phyloP scores from a whole-genome alignment of 2,797 vertebrate species.

The Naso thynnoides region DNA sequence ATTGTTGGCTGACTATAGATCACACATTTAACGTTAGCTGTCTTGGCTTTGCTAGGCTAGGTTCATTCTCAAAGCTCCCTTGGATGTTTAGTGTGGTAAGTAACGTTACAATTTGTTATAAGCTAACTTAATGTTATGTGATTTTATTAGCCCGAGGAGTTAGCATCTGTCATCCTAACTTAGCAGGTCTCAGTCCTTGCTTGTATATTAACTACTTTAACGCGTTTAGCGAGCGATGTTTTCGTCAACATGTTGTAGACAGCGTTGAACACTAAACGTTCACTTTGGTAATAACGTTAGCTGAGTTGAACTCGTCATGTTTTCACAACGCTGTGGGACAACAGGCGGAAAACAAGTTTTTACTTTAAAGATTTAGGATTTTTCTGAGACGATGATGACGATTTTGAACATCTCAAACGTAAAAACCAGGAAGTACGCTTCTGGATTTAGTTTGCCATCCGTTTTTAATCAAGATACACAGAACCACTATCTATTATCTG shows the following conservation, averaged over 20 bases:
- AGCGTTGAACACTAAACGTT: too few species aligned
- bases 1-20: not conserved
- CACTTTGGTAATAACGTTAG: too few species aligned
- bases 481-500: not conserved
- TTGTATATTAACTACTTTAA: too few species aligned
- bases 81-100: slow-evolving; percentile 78
- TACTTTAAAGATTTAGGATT: not conserved
- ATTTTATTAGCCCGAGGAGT: not conserved
- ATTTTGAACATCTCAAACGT: too few species aligned
- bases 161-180: not conserved
- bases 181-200: not conserved
- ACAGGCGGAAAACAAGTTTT: not conserved
- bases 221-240: not conserved
- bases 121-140: not conserved
- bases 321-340: not conserved
- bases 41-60: slow-evolving; percentile 7
- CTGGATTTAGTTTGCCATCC: not conserved
- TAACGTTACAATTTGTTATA: slow-evolving; percentile 27
- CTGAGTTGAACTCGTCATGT: not conserved
- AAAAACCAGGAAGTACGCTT: not conserved
- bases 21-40: not conserved
- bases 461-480: not conserved
- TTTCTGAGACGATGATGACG: not conserved
- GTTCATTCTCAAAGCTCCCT: slow-evolving; percentile 20
- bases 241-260: not conserved